Evolutionary conservation across 2,888 invertebrate genomes (phyloP), one percentile per base, ranked within the genome.

Genomic region (Megaustenia siamemsis): DNA sequence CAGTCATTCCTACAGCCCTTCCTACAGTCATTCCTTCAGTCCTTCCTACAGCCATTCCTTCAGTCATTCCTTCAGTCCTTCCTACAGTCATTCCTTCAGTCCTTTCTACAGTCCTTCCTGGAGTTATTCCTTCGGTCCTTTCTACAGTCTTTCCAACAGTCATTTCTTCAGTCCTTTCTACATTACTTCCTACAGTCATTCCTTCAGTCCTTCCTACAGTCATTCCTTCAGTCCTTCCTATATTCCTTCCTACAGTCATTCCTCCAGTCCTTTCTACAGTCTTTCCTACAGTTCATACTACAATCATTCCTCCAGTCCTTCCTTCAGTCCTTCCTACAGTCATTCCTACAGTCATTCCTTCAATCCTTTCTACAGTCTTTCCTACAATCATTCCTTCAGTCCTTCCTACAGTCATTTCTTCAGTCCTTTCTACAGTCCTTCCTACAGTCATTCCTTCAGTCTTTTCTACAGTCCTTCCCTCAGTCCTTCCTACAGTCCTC

Each of bases 141-240:
- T n/a, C 66, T 24, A 8, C 66, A 66, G 66, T 32, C n/a, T 66
- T 66, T 66, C 66, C 66, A 8, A 66, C 66, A 66, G 32, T 24
- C 66, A 10, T 66, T 24, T n/a, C 66, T 24, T 10, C 66, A 66
- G 32, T 66, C 66, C 8, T 66, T 66, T 10, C 32, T 10, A 66
- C 66, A 66, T 15, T 66, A 10, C 10, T 66, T 24, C 66, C 12
- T 12, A 12, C n/a, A 24, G 0, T 66, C 66, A 10, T 24, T 12
- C 15, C 12, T 12, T 66, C 10, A 28, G 12, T n/a, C n/a, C n/a
- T n/a, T n/a, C n/a, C n/a, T n/a, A n/a, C n/a, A n/a, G n/a, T n/a
- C n/a, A n/a, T n/a, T 12, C n/a, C n/a, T 24, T 1, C 66, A 66
- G 32, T 66, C n/a, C 10, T 66, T 66, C 66, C 66, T 66, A 12